Evolutionary conservation across 2,797 vertebrate genomes (phyloP), one percentile per base, ranked within the genome.

Genomic region (Prunella strophiata): DNA sequence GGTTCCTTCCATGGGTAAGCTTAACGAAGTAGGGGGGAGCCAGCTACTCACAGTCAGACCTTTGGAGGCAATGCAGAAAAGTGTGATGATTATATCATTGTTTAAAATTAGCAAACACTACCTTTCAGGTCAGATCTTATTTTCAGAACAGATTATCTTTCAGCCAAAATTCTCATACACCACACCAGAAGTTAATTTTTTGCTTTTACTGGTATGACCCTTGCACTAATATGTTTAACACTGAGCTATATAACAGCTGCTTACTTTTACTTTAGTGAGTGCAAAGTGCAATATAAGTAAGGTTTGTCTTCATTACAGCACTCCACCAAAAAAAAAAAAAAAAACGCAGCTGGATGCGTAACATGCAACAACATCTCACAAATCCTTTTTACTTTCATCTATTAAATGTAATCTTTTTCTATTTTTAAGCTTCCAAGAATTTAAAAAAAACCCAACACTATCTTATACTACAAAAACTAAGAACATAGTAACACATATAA

Each of bases 221-320:
- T 95, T 97, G 97, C 54, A 94, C 94, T 76, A 66, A 11, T 48
- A 20, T 82, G 87, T 94, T 97, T 94, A 97, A 96, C 76, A 80
- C 58, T 84, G 92, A 95, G 81, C 68, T 90, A 58, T 43, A 14
- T 30, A 76, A 85, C 79, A 96, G 91, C 59, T 92, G 87, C 77
- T 93, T 62, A 45, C 52, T 78, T 91, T 23, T 51, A 23, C 62
- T 76, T 21, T 7, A 73, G 14, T 11, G 52, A 94, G 65, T 43
- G 30, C 85, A 81, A 96, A 92, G 72, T 88, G 38, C 23, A 5
- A 5, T 59, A 42, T n/a, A 77, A 61, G 38, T 71, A 76, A 10
- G 10, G 16, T 55, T 82, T 72, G 42, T 11, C 30, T 68, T 77
- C 48, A 48, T 61, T 83, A 59, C 61, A 85, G 45, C 17, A 12